These are phyloP conservation scores for Amblyopsis rosae DNA, from an alignment of 2,113 vertebrate species.

Conservation along the genomic window DNA sequence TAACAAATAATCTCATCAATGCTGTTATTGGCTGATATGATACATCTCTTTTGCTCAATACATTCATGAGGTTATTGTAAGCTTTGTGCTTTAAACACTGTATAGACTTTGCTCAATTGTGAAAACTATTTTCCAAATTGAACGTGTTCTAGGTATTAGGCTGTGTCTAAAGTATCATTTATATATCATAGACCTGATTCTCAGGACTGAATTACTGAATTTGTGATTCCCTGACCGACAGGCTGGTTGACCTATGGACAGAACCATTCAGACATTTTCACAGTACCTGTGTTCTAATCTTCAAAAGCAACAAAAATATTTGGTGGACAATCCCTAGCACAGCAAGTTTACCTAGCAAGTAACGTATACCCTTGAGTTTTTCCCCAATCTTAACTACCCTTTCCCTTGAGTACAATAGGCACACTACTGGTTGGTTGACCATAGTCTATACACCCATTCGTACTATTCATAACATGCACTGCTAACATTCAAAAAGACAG, in stretches of 20 bases:
- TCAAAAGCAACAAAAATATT: neutral
- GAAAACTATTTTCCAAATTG: neutral
- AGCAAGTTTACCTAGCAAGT: neutral
- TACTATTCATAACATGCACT: constrained; percentile 3
- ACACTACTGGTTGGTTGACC: constrained; percentile 76
- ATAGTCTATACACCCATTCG: constrained; percentile 57
- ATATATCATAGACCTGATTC: constrained; percentile 8
- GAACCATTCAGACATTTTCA: neutral
- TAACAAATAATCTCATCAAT: constrained; percentile 45
- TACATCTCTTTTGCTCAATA: constrained; percentile 1
- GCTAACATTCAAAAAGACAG: constrained; percentile 14
- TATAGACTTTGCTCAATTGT: constrained; percentile 37
- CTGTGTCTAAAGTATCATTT: no score
- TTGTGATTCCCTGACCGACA: constrained; percentile 34
- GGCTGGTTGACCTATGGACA: constrained; percentile 77
- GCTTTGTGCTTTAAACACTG: constrained; percentile 31
- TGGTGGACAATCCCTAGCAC: constrained; percentile 7
- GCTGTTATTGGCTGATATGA: constrained; percentile 14
- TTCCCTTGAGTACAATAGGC: constrained; percentile 14
- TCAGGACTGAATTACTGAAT: constrained; percentile 26
- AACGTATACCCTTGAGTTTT: constrained; percentile 5
- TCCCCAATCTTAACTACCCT: neutral
- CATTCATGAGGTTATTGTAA: constrained; percentile 20
- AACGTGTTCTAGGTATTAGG: no score
- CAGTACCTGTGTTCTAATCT: constrained; percentile 15